Base-by-base conservation (phyloP, 2,797 vertebrate species). In the Echiichthys vipera region DNA sequence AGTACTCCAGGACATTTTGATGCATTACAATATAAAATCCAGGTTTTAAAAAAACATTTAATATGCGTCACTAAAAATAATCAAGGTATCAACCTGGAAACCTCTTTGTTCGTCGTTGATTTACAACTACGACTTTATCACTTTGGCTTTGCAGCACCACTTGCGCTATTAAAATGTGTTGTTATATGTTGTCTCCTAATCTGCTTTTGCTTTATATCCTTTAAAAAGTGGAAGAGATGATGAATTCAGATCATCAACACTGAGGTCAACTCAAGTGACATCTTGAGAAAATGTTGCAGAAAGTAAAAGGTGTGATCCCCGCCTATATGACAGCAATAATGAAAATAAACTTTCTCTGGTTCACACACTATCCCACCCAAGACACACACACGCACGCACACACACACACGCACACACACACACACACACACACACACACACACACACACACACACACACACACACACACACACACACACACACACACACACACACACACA, bases 221-320 rank as follows among this genome's bases (percentile, higher is more conserved):
- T n/a, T n/a, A 14, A 30, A 39, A 12, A 3, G 3, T 30, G 3
- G 5, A 5, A 39, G 20, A 6, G 22, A 13, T 13, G 7, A 34
- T 32, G 7, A 29, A 15, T 25, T 40, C 2, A 55, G n/a, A 34
- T 17, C 8, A 20, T 15, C 10, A 30, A 15, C 22, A 29, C 9
- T 0, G n/a, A 24, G 8, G 24, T 37, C 18, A 6, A 32, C 15
- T 2, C 45, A 12, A 20, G 51, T 0, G 3, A 54, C 68, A 45
- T 15, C 7, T 14, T 36, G 15, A 74, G 12, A 72, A 40, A 45
- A 55, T 22, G 12, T 15, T 56, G 50, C 40, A 63, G 78, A 86
- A 88, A 87, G 84, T 84, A 85, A 83, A 83, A 89, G 82, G 81
- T 82, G 79, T 71, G 77, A 85, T 57, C 10, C n/a, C 20, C 13